Evolutionary conservation across 2,888 invertebrate species (phyloP).

Genomic region (Calliopum simillimum): DNA sequence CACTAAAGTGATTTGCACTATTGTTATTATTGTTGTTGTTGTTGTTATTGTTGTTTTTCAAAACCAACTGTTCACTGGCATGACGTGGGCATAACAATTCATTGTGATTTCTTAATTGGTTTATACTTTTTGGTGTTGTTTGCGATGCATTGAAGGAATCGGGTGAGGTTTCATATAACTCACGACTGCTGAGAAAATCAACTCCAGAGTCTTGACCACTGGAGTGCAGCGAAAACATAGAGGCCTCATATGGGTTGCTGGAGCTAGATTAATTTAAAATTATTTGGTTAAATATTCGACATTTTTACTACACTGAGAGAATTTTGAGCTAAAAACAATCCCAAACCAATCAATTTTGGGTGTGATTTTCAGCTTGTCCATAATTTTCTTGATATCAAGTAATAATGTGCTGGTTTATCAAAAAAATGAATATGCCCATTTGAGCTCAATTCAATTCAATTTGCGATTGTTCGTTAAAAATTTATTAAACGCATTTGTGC

Average conservation of each 20-base stretch:
- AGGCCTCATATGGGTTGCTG: constrained; percentile 73
- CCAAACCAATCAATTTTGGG: no score
- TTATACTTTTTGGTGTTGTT: constrained; percentile 45
- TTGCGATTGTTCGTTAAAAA: no score
- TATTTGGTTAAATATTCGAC: no score
- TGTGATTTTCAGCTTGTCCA: no score
- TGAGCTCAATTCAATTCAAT: no score
- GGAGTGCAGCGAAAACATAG: constrained; percentile 83
- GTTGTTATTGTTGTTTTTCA: background rate
- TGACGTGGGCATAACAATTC: constrained; percentile 60
- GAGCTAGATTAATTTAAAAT: no score
- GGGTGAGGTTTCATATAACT: constrained; percentile 62
- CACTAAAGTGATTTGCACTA: constrained; percentile 36
- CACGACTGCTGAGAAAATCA: constrained; percentile 68
- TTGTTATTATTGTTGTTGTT: background rate
- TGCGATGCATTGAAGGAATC: constrained; percentile 56
- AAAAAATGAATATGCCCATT: no score
- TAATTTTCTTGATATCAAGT: no score
- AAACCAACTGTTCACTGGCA: constrained; percentile 55
- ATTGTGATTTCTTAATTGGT: constrained; percentile 37
- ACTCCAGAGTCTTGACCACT: constrained; percentile 87
- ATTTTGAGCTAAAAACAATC: no score
- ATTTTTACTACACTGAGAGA: no score
- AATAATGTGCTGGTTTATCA: no score
- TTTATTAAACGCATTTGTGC: no score